Evolutionary conservation across 2,797 vertebrate genomes (phyloP), one percentile per base, ranked within the genome.

Genomic region (Lutjanus argentimaculatus): DNA sequence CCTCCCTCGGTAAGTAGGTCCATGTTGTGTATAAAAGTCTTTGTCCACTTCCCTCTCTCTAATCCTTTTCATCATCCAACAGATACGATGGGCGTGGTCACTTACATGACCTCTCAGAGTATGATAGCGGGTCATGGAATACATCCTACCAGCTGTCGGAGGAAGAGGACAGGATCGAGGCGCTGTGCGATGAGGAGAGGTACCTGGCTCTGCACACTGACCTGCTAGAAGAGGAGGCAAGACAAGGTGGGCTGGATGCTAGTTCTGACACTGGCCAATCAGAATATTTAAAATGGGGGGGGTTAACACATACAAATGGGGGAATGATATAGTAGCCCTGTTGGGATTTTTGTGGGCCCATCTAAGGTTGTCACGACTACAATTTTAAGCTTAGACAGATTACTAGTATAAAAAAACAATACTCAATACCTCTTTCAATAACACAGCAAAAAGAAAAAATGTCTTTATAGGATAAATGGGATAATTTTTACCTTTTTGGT

Each of bases 11-110:
- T 94, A 94, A 95, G 95, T 95, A 95, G 95, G 88, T 89, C 86
- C 80, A 75, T 89, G 63, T 85, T 92, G 84, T 92, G 75, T 67
- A 56, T 42, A 14, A 80, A 74, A 66, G 30, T 21, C 46, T 69
- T 67, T n/a, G 87, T 91, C 11, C 1, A 68, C 65, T 92, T 86
- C 88, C 67, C 36, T 83, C 74, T 67, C 67, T 93, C 93, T 98
- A 97, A 99, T 95, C 95, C 95, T 67, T 8, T 40, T 59, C 90
- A 95, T 98, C 95, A 68, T 91, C 87, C 96, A 96, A 95, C 98
- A 99, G 99, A 97, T 99, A 99, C 2, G 99, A 99, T 94, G 98
- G 99, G 71, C 98, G 99, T 21, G 98, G 99, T 97, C 99, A 99
- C 96, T 97, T 99, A 74, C 98, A 99, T 95, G 98, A 99, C 96